Evolutionary conservation across 2,888 invertebrate species (phyloP), one percentile per base, ranked within the genome.

Genomic region (Melinaea marsaeus): DNA sequence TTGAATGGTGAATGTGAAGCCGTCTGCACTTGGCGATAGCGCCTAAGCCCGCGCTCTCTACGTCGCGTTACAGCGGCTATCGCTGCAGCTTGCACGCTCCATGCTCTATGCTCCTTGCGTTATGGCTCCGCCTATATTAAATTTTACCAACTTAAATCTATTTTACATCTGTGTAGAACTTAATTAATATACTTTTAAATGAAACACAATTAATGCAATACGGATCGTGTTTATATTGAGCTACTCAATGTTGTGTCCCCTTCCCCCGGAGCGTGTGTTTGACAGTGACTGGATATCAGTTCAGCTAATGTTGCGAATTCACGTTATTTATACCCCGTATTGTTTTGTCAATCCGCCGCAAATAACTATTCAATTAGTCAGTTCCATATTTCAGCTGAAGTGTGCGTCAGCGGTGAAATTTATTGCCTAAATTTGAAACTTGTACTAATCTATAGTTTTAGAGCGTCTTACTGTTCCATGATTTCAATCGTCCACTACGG

Each of bases 21-120:
- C 57, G 75, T 69, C 76, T 81, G 77, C 72, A 69, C 71, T 69
- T 64, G 54, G 67, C 72, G 80, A 83, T 83, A 82, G 77, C 75
- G 77, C 73, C 73, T 78, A 79, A 82, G 80, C 79, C 68, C 58
- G 68, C 66, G 65, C 62, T 63, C 69, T 71, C 63, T 69, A 67
- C 64, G 61, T 65, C 63, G 69, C 67, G 66, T 76, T 70, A 74
- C 71, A 69, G 69, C 70, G 73, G 70, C 74, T 78, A 78, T 80
- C 77, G 69, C 66, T 66, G 65, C 61, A 59, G 65, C 54, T 67
- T 68, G 69, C 71, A 73, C 71, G 69, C 72, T 70, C 69, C 71
- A 73, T 75, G 69, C 71, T 62, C 57, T 72, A 73, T 75, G 69
- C 71, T 62, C 57, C 66, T 66, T 66, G 66, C 63, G 57, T 66